Evolutionary conservation across 2,888 invertebrate genomes (phyloP).

Genomic region (Pegoplata infirma): DNA sequence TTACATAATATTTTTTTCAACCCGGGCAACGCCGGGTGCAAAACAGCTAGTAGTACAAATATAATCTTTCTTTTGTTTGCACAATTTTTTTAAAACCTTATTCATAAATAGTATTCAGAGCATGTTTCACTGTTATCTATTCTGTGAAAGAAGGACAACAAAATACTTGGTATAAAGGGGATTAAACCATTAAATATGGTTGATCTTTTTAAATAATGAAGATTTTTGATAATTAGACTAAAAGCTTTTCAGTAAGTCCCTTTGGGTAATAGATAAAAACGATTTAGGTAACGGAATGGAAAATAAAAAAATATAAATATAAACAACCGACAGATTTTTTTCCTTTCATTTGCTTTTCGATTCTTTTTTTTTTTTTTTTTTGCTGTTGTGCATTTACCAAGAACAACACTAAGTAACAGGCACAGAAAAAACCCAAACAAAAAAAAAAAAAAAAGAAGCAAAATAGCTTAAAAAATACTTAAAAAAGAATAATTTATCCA

Average conservation of each 20-base stretch:
- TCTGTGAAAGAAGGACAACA: too few relatives aligned
- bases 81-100: too few relatives aligned
- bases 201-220: conserved; percentile 7
- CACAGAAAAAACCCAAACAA: neutral
- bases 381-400: conserved; percentile 31
- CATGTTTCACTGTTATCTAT: too few relatives aligned
- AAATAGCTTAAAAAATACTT: conserved; percentile 24
- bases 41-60: too few relatives aligned
- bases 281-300: conserved; percentile 5
- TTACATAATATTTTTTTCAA: too few relatives aligned
- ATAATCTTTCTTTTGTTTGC: too few relatives aligned
- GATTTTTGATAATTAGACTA: conserved; percentile 43
- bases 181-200: neutral
- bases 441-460: neutral
- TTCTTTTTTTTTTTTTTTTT: too few relatives aligned
- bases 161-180: too few relatives aligned
- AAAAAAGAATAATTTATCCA: conserved; percentile 44
- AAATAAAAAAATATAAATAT: too few relatives aligned
- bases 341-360: conserved; percentile 39
- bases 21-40: too few relatives aligned
- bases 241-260: conserved; percentile 22
- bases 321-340: neutral
- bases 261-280: conserved; percentile 34
- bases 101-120: too few relatives aligned
- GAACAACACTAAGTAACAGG: too few relatives aligned